Evolutionary conservation across 2,797 vertebrate genomes (phyloP), one percentile per base, ranked within the genome.

Genomic region (Sciurus vulgaris): DNA sequence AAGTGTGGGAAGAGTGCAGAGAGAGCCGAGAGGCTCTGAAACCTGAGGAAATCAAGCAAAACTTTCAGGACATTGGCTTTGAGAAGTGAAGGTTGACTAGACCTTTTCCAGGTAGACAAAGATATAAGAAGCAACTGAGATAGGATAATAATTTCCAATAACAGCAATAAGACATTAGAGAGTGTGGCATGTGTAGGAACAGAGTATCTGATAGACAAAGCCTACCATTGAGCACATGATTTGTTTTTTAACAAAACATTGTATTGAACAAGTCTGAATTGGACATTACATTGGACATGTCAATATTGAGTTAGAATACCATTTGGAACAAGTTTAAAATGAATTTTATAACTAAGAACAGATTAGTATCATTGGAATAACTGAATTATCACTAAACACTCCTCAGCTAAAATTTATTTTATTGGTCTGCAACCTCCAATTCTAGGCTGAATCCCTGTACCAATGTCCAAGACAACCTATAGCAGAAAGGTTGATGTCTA

Each of bases 311-410:
- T 81, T 76, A 65, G 22, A 86, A 72, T 82, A 86, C 67, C 12
- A 72, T 54, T 86, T 79, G 74, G 20, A 92, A 81, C 13, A 81
- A 94, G 33, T 81, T 86, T 54, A 82, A 86, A 85, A 92, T 93
- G 82, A 84, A 88, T 61, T 79, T 65, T 89, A 17, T 89, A 56
- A 38, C 63, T 65, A 76, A 83, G 28, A 44, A 81, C 38, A 82
- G n/a, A 76, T 33, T 70, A 49, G 35, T 67, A 12, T 15, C 26
- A 38, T 76, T 4, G 22, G 38, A 76, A 77, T 76, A 94, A 41
- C 22, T 70, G 44, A 89, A 89, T 82, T 89, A 47, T 65, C 59
- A 70, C 47, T 51, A 92, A 65, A 12, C 13, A 18, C 26, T 86
- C 7, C 0, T 81, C 3, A 76, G 3, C 72, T 86, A 82, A 89